Conservation (phyloP, 2,888 invertebrate species). For the Odontomyia ornata region DNA sequence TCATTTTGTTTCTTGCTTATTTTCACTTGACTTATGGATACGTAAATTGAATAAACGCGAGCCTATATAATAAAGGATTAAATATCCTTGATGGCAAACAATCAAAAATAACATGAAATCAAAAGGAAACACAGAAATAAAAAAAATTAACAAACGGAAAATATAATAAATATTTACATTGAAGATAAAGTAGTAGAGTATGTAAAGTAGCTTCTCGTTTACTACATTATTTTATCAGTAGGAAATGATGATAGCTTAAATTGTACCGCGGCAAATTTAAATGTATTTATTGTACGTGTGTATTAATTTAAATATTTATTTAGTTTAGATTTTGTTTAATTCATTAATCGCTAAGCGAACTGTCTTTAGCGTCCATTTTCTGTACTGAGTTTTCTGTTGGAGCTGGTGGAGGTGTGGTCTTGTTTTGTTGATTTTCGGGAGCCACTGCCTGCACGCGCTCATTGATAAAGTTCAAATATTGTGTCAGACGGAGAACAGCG, state of each 20-base stretch:
- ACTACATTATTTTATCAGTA: no score
- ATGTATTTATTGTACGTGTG: neutral
- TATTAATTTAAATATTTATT: neutral
- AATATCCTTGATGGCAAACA: no score
- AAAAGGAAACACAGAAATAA: neutral
- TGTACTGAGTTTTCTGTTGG: neutral
- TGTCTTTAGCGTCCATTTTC: neutral
- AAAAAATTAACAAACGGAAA: neutral
- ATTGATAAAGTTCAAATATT: slow-evolving; percentile 65
- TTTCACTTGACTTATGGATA: no score
- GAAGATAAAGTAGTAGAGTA: neutral
- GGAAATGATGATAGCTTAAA: neutral
- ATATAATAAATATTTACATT: neutral
- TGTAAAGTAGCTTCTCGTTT: no score
- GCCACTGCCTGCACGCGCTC: slow-evolving; percentile 57
- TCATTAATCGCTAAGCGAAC: neutral
- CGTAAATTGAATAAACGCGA: no score
- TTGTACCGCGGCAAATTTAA: neutral
- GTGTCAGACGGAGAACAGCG: slow-evolving; percentile 65
- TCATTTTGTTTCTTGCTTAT: no score
- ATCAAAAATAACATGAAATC: no score
- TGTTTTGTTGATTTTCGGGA: no score
- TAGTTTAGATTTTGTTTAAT: neutral
- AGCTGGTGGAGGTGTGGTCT: neutral
- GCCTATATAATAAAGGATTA: no score